Percentiles rank a stretch among this genome's conserved stretches.
These are phyloP conservation scores for Neogobius melanostomus DNA, from an alignment of 2,113 vertebrate genomes.

Conservation along the genomic window DNA sequence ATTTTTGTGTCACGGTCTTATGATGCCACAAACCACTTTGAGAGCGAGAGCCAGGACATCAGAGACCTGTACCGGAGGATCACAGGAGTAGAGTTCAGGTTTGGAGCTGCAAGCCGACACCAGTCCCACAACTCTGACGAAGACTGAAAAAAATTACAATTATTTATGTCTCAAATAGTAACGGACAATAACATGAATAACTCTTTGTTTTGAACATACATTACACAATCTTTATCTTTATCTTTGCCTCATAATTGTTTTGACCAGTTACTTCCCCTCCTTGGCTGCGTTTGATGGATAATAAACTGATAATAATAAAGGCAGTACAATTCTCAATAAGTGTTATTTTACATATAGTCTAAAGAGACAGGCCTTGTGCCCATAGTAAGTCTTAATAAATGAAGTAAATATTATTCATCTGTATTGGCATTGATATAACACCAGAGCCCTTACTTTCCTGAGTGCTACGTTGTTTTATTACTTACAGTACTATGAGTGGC, in stretches of 20 bases:
- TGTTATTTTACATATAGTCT: not conserved
- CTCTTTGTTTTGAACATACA: slow-evolving; percentile 13
- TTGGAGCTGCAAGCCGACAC: slow-evolving; percentile 86
- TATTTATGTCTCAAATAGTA: not conserved
- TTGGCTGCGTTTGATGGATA: not conserved
- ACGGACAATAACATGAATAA: slow-evolving; percentile 1
- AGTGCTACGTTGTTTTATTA: not conserved
- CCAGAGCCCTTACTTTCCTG: not conserved
- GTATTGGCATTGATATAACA: not conserved
- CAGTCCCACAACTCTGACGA: slow-evolving; percentile 82
- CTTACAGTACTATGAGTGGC: not conserved
- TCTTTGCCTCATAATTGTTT: not conserved
- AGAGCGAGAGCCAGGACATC: slow-evolving; percentile 91
- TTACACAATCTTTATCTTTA: slow-evolving; percentile 1
- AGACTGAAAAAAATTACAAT: slow-evolving; percentile 54
- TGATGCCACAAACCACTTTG: slow-evolving; percentile 89
- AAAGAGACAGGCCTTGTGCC: no score
- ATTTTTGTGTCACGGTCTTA: slow-evolving; percentile 93
- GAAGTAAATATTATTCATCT: not conserved
- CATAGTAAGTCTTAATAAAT: not conserved
- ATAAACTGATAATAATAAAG: not conserved
- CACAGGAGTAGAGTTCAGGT: slow-evolving; percentile 87
- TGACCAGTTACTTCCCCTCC: not conserved
- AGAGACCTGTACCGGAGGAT: slow-evolving; percentile 90
- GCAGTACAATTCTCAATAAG: not conserved